These are phyloP conservation scores for Scaptomyza pallida DNA, from an alignment of 1,140 invertebrate genomes.

Conservation along the genomic window DNA sequence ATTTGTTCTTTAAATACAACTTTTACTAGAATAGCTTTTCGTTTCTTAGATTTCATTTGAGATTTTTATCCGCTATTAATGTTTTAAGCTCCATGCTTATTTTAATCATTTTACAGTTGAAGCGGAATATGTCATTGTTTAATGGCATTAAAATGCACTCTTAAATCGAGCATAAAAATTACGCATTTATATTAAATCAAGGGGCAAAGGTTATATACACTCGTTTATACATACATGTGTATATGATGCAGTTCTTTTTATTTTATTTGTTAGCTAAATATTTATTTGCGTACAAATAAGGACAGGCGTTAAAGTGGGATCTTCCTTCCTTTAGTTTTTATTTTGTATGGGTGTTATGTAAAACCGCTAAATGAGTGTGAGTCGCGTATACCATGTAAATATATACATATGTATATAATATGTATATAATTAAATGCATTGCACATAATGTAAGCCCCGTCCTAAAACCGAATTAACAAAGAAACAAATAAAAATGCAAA, in stretches of 20 bases:
- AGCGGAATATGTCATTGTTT: not conserved
- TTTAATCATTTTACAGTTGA: not conserved
- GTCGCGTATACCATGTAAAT: not conserved
- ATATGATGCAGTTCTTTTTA: slow-evolving; percentile 23
- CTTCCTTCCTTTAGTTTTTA: slow-evolving; percentile 4
- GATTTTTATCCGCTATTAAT: not conserved
- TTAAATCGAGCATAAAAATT: not conserved
- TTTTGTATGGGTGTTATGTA: slow-evolving; percentile 9
- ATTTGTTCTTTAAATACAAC: too few relatives aligned
- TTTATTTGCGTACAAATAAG: slow-evolving; percentile 46
- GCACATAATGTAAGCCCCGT: slow-evolving; percentile 60
- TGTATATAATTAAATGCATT: slow-evolving; percentile 1
- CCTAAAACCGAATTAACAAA: slow-evolving; percentile 45
- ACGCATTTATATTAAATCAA: not conserved
- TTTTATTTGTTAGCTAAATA: slow-evolving; percentile 68
- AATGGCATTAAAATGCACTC: not conserved
- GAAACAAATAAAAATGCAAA: slow-evolving; percentile 46
- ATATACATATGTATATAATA: slow-evolving; percentile 3
- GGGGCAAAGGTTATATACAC: slow-evolving; percentile 9
- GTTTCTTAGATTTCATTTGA: too few relatives aligned
- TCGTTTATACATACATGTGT: too few relatives aligned
- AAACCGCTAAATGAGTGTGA: not conserved
- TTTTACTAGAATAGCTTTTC: too few relatives aligned
- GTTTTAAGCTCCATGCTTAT: not conserved
- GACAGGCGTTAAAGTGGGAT: slow-evolving; percentile 4